These are phyloP conservation scores for Eupithecia subfuscata DNA, from an alignment of 2,888 invertebrate species.

Conservation along the genomic window DNA sequence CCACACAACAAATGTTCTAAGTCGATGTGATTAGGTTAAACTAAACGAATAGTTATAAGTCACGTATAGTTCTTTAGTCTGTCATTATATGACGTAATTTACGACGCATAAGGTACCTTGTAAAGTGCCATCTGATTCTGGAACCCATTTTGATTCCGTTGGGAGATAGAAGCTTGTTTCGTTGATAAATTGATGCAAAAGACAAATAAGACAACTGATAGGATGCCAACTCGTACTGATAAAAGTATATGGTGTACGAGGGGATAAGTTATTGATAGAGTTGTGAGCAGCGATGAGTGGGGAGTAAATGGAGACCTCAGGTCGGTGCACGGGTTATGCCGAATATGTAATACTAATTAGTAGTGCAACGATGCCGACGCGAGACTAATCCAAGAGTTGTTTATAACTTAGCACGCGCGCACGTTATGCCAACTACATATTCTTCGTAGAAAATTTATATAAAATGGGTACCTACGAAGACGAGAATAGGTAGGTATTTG, in stretches of 20 bases:
- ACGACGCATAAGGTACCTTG: constrained; percentile 74
- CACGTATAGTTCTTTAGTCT: constrained; percentile 80
- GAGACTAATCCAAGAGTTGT: constrained; percentile 28
- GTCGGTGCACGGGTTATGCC: constrained; percentile 2
- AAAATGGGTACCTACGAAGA: constrained; percentile 67
- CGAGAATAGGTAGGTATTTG: constrained; percentile 54
- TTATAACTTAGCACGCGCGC: constrained; percentile 48
- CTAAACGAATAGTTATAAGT: constrained; percentile 76
- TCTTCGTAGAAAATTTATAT: constrained; percentile 62
- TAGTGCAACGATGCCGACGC: constrained; percentile 4
- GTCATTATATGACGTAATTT: constrained; percentile 81
- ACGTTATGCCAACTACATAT: constrained; percentile 61
- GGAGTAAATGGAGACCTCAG: background rate
- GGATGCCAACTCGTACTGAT: constrained; percentile 40
- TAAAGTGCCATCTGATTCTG: constrained; percentile 76
- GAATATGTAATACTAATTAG: constrained; percentile 3
- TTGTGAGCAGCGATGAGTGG: background rate
- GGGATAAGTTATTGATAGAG: background rate
- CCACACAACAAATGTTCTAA: constrained; percentile 84
- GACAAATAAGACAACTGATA: constrained; percentile 25
- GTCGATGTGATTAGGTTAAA: constrained; percentile 81
- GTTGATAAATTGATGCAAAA: constrained; percentile 18
- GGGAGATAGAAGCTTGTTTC: constrained; percentile 43
- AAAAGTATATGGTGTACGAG: background rate
- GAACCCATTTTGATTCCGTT: constrained; percentile 76